Percentiles rank a stretch among this genome's conserved stretches.
phyloP scores from a whole-genome alignment of 2,797 vertebrate species.

The Pagetopsis macropterus region DNA sequence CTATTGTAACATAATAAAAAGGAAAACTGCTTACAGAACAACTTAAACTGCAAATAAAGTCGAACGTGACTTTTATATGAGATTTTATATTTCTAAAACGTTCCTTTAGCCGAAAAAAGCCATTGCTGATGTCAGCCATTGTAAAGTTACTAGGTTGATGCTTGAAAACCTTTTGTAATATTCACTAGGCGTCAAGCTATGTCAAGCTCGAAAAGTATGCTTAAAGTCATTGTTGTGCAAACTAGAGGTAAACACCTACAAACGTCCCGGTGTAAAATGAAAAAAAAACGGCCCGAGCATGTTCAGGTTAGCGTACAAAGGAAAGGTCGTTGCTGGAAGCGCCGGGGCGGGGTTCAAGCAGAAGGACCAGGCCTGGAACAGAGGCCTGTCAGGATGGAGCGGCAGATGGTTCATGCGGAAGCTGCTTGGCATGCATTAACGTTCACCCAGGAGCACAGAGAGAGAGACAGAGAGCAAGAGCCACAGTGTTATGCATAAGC shows the following conservation, averaged over 20 bases:
- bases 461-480: constrained; percentile 29
- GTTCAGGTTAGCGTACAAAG: constrained; percentile 12
- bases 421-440: constrained; percentile 70
- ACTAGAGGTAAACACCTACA: not conserved
- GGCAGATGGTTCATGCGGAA: constrained; percentile 60
- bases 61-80: too few species aligned
- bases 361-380: constrained; percentile 35
- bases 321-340: constrained; percentile 23
- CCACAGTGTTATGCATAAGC: constrained; percentile 46
- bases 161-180: too few species aligned
- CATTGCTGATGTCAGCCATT: too few species aligned
- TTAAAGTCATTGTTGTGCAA: not conserved
- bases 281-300: not conserved
- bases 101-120: too few species aligned
- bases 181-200: too few species aligned
- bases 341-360: constrained; percentile 9
- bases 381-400: constrained; percentile 38
- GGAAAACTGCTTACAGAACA: too few species aligned
- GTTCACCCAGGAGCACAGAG: constrained; percentile 44
- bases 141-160: too few species aligned
- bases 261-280: too few species aligned
- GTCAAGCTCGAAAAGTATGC: too few species aligned
- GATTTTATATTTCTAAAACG: too few species aligned
- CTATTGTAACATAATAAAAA: too few species aligned
- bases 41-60: too few species aligned